These are phyloP conservation scores for Neria commutata DNA, from an alignment of 2,888 invertebrate genomes.

Conservation along the genomic window DNA sequence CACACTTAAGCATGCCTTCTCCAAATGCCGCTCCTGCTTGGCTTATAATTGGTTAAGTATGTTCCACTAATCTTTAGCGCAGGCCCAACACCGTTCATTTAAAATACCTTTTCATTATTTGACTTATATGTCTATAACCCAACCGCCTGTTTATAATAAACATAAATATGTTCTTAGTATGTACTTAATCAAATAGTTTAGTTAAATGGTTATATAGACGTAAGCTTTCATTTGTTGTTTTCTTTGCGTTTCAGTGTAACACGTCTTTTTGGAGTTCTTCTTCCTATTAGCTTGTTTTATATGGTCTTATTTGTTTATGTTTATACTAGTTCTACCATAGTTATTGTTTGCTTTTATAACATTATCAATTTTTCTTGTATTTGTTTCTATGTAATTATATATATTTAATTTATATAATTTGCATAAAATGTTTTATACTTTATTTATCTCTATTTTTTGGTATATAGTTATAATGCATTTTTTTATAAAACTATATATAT, in stretches of 20 bases:
- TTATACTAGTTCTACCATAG: conserved; percentile 19
- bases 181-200: too few relatives aligned
- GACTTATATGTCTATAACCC: too few relatives aligned
- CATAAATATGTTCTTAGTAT: conserved; percentile 6
- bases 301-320: not conserved
- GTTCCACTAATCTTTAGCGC: too few relatives aligned
- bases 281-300: not conserved
- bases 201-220: too few relatives aligned
- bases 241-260: conserved; percentile 8
- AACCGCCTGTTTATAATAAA: too few relatives aligned
- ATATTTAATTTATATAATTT: not conserved
- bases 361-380: not conserved
- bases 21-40: too few relatives aligned
- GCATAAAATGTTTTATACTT: not conserved
- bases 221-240: conserved; percentile 5
- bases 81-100: too few relatives aligned
- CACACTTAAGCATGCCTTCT: too few relatives aligned
- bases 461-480: too few relatives aligned
- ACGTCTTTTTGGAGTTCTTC: not conserved
- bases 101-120: too few relatives aligned
- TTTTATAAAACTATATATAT: too few relatives aligned
- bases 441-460: not conserved
- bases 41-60: too few relatives aligned
- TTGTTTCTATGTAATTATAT: not conserved
- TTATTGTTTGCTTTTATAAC: conserved; percentile 29